Conservation (phyloP, 1,140 invertebrate genomes). For the Ostrea denselamellosa region DNA sequence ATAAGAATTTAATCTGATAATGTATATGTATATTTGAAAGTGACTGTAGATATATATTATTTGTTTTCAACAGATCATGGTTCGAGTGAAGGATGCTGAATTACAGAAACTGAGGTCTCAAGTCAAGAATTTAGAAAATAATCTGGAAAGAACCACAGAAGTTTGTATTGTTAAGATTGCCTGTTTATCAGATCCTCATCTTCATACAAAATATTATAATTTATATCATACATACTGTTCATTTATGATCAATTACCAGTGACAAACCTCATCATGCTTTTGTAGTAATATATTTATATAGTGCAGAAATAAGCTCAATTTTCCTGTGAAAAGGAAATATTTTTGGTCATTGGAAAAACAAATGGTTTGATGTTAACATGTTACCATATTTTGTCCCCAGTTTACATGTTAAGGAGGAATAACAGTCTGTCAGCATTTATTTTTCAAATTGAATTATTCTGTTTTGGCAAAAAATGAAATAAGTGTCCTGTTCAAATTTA, state of each 20-base stretch:
- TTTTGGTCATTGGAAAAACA: background rate
- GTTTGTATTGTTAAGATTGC: slow-evolving; percentile 51
- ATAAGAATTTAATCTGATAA: background rate
- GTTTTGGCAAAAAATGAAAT: no score
- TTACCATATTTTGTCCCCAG: background rate
- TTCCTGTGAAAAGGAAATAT: background rate
- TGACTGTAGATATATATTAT: background rate
- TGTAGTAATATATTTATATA: no score
- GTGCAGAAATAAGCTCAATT: no score
- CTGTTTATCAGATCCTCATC: background rate
- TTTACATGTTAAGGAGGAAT: slow-evolving; percentile 13
- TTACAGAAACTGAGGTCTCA: slow-evolving; percentile 73
- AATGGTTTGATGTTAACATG: background rate
- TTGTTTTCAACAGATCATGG: slow-evolving; percentile 66
- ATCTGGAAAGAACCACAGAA: slow-evolving; percentile 71
- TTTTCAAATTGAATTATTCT: no score
- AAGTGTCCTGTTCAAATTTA: no score
- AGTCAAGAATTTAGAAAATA: slow-evolving; percentile 72
- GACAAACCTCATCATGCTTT: background rate
- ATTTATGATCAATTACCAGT: background rate
- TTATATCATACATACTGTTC: background rate
- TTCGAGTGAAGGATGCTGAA: slow-evolving; percentile 75
- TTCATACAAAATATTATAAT: background rate
- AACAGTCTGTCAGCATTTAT: no score
- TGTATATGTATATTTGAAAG: background rate